Evolutionary conservation across 2,888 invertebrate genomes (phyloP).

Genomic region (Clunio marinus): DNA sequence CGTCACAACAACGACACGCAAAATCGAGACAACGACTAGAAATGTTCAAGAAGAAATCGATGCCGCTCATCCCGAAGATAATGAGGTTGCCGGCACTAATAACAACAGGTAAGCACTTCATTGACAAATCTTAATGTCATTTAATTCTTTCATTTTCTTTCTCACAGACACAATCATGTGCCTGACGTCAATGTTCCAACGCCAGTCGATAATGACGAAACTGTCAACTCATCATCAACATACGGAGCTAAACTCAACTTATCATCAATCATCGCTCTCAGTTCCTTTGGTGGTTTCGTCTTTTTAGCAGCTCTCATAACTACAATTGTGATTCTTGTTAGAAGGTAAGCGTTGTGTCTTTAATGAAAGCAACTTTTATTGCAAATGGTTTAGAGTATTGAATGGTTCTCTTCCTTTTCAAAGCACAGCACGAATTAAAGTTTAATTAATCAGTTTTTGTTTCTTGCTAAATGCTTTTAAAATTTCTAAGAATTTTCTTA

Average conservation of each 20-base stretch:
- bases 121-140: background rate
- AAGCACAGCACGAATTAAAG: background rate
- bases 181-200: slow-evolving; percentile 65
- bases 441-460: background rate
- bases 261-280: slow-evolving; percentile 82
- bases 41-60: slow-evolving; percentile 54
- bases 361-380: background rate
- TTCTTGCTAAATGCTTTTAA: too few species aligned
- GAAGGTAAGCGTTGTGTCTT: slow-evolving; percentile 63
- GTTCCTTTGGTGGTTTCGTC: slow-evolving; percentile 86
- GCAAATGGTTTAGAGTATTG: background rate
- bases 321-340: slow-evolving; percentile 78
- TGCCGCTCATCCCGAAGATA: slow-evolving; percentile 72
- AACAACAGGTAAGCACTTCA: slow-evolving; percentile 44
- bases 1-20: slow-evolving; percentile 42
- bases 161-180: slow-evolving; percentile 59
- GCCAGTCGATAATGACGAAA: slow-evolving; percentile 60
- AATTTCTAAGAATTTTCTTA: too few species aligned
- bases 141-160: slow-evolving; percentile 9
- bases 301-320: slow-evolving; percentile 85
- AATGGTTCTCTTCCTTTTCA: background rate
- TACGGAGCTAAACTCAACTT: slow-evolving; percentile 71
- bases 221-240: slow-evolving; percentile 50
- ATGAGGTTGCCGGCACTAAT: slow-evolving; percentile 61
- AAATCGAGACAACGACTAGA: slow-evolving; percentile 43